Base-by-base conservation (phyloP, 2,888 invertebrate genomes). In the Polylopha cassiicola region DNA sequence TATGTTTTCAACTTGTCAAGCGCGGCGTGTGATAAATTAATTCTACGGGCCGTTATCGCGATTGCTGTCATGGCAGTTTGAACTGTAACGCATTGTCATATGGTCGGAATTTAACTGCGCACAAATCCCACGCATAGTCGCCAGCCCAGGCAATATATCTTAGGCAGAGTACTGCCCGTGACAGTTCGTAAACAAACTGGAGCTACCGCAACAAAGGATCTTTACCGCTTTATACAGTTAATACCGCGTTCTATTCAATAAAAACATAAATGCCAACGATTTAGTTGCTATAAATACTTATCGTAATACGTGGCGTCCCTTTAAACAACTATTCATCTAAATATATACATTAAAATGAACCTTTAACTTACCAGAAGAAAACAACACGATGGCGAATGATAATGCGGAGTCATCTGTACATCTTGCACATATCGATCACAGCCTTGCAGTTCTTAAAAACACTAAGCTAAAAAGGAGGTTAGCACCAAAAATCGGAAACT, bases 1-100 rank as follows among this genome's bases (percentile, higher is more conserved):
- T 85, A 85, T 86, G 85, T 86, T 86, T 86, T 86, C 85, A 84
- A 85, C 85, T 86, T 86, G 85, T 86, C 85, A 86, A 86, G 84
- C 81, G 72, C 80, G 84, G 79, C 84, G 82, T 81, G 84, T 85
- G 82, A 86, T 86, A 86, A 86, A 86, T 86, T 86, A 86, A 85
- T 85, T 82, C 85, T 80, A 82, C 81, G 79, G 73, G 78, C 79
- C 80, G 82, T 84, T 84, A 85, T 79, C 73, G 75, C 63, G 45
- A 20, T 20, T 9, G 4, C 3, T 1, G 27, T 8, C 43, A 47
- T 7, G 8, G 36, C 27, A 73, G 34, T 63, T 47, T 63, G 21
- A 33, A 52, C 70, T 55, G 56, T 76, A 69, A 38, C 0, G 0
- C 0, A 0, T 1, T 0, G 0, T 0, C 0, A 0, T 67, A 81